These are phyloP conservation scores for Zeus faber DNA, from an alignment of 2,113 vertebrate species.

Conservation along the genomic window DNA sequence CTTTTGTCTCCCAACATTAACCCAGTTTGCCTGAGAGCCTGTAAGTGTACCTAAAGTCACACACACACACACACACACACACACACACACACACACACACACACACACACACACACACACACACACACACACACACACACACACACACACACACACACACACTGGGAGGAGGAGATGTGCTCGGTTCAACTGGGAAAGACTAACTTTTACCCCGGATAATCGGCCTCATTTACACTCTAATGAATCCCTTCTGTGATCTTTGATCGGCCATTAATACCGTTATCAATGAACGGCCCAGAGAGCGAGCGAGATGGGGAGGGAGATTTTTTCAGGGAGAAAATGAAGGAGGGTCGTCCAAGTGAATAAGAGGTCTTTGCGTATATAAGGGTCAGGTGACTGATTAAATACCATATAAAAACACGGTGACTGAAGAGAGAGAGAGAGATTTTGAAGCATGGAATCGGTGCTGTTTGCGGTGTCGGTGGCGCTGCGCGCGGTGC, in stretches of 20 bases:
- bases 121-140: conserved; percentile 5
- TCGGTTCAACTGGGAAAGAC: conserved; percentile 47
- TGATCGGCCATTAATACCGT: conserved; percentile 62
- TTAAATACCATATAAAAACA: background rate
- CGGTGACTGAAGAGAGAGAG: background rate
- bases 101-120: conserved; percentile 11
- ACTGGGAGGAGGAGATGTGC: conserved; percentile 29
- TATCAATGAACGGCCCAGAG: conserved; percentile 53
- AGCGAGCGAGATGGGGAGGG: no score
- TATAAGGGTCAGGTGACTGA: background rate
- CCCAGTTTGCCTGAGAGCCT: conserved; percentile 49
- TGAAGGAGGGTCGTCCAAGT: no score
- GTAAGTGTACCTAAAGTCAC: conserved; percentile 23
- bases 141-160: background rate
- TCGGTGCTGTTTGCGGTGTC: no score
- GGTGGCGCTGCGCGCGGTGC: no score
- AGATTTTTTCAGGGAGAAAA: no score
- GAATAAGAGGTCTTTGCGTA: conserved; percentile 16
- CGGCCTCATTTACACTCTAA: conserved; percentile 55
- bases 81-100: background rate
- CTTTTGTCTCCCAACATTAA: conserved; percentile 62
- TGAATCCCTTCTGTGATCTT: conserved; percentile 56
- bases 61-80: conserved; percentile 1
- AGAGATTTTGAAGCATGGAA: no score
- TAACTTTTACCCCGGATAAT: conserved; percentile 47